Evolutionary conservation across 1,140 invertebrate genomes (phyloP), one percentile per base, ranked within the genome.

Genomic region (Oscheius sp.): DNA sequence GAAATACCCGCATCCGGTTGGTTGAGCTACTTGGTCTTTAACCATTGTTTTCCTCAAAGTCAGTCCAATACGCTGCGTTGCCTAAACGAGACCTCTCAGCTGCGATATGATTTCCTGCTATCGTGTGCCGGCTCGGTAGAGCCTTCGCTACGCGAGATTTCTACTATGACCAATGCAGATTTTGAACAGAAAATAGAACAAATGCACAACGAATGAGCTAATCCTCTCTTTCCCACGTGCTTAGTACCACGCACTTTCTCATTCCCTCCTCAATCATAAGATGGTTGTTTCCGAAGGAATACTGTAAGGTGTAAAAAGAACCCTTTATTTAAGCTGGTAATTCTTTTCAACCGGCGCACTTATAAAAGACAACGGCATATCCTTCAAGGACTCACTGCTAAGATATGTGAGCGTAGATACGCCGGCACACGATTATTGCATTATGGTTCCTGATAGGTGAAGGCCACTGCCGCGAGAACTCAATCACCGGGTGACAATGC

Each of bases 401-500:
- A n/a, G n/a, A n/a, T n/a, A n/a, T n/a, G n/a, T n/a, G n/a, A n/a
- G n/a, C n/a, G n/a, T n/a, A n/a, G n/a, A n/a, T n/a, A n/a, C n/a
- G n/a, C n/a, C n/a, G n/a, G n/a, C n/a, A n/a, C 28, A 55, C 49
- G 49, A 55, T 55, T 55, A 55, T 55, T 55, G 49, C 15, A 55
- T 55, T 20, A 55, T 42, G 38, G 10, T 42, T n/a, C 10, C 15
- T 23, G 49, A 55, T 55, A 55, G 49, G 49, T 55, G 23, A 55
- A 23, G 49, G 7, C 23, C 49, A 20, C 49, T 10, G 7, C n/a
- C 49, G 49, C 49, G 49, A 13, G 49, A 55, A 55, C 49, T 55
- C 49, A 55, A 55, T 55, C 49, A 55, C 15, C 7, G 49, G 7
- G 23, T 4, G 23, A 55, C 49, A 55, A 55, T 55, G 28, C 15